phyloP scores from a whole-genome alignment of 2,113 vertebrate genomes.

The Ailuropoda melanoleuca region DNA sequence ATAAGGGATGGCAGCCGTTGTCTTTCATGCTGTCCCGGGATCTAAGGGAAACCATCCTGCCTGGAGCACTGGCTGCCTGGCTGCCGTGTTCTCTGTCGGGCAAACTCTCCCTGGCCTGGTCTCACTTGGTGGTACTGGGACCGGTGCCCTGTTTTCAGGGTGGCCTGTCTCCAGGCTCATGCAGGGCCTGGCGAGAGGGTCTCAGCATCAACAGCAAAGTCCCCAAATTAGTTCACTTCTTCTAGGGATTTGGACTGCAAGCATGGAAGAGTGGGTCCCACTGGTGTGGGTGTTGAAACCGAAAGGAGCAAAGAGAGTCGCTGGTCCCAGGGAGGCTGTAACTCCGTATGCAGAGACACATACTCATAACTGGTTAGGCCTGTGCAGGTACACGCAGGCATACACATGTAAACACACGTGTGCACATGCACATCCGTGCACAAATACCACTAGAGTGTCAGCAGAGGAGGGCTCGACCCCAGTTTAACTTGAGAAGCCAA shows the following conservation, averaged over 20 bases:
- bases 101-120: background rate
- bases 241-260: background rate
- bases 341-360: background rate
- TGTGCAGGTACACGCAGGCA: accelerated
- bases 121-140: background rate
- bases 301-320: background rate
- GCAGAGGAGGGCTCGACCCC: background rate
- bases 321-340: background rate
- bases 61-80: background rate
- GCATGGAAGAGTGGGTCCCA: background rate
- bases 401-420: accelerated
- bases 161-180: background rate
- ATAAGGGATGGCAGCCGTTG: background rate
- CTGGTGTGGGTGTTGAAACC: background rate
- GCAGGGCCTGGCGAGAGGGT: background rate
- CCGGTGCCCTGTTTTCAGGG: background rate
- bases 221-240: background rate
- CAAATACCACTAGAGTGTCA: background rate
- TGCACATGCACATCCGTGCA: background rate
- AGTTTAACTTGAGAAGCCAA: background rate
- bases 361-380: background rate
- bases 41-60: background rate
- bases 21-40: background rate
- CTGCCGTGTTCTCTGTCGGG: too few relatives aligned
- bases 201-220: background rate